Percentiles rank a stretch among this genome's conserved stretches.
Evolutionary conservation across 2,888 invertebrate species (phyloP).

Genomic region (Thymelicus sylvestris): DNA sequence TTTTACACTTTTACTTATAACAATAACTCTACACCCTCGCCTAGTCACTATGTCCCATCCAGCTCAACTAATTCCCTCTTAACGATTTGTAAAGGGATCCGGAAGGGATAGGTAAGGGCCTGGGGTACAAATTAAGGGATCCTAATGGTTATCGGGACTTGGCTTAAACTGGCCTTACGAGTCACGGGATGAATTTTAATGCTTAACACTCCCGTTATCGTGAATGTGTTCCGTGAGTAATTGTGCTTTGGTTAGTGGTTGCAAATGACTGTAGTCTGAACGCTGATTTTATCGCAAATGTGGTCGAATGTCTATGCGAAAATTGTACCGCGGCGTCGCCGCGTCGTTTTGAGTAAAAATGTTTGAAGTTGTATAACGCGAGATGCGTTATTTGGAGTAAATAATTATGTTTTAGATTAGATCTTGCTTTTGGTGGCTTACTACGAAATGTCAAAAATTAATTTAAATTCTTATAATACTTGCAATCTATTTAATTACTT

Average conservation of each 20-base stretch:
- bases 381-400: no score
- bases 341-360: no score
- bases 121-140: slow-evolving; percentile 81
- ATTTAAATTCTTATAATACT: no score
- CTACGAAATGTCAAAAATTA: no score
- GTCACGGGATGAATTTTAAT: slow-evolving; percentile 80
- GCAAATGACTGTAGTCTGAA: slow-evolving; percentile 22
- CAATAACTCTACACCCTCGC: no score
- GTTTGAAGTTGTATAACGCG: no score
- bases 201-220: slow-evolving; percentile 49
- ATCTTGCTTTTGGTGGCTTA: no score
- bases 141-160: slow-evolving; percentile 81
- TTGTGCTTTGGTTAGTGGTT: slow-evolving; percentile 21
- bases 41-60: slow-evolving; percentile 47
- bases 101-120: slow-evolving; percentile 82
- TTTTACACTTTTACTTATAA: no score
- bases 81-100: slow-evolving; percentile 80
- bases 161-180: slow-evolving; percentile 69
- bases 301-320: not conserved
- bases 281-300: slow-evolving; percentile 7
- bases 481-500: no score
- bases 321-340: no score
- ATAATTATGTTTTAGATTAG: no score
- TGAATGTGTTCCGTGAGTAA: slow-evolving; percentile 30
- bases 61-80: slow-evolving; percentile 58